Conservation (phyloP, 2,888 invertebrate species). For the Drosophila eohydei region DNA sequence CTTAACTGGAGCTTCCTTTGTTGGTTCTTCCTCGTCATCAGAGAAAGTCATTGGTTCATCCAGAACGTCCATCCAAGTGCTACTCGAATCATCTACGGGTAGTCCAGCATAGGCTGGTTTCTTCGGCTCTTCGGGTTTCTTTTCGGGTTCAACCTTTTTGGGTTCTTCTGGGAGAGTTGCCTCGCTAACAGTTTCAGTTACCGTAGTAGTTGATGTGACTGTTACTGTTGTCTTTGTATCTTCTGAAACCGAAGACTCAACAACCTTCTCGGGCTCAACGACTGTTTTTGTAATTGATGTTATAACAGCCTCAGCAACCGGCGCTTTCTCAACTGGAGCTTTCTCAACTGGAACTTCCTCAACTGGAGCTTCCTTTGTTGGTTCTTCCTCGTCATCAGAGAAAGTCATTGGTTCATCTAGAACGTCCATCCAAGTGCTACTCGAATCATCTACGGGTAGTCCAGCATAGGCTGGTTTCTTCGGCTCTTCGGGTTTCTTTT, state of each 20-base stretch:
- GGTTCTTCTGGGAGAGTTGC: not conserved
- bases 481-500: conserved; percentile 46
- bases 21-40: not conserved
- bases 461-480: conserved; percentile 69
- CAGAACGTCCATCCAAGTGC: not conserved
- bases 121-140: conserved; percentile 14
- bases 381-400: conserved; percentile 47
- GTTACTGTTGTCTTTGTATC: conserved; percentile 22
- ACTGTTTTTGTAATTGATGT: not conserved
- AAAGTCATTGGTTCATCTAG: conserved; percentile 82
- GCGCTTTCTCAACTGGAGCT: conserved; percentile 32
- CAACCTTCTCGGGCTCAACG: not conserved
- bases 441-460: conserved; percentile 76
- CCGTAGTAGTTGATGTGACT: conserved; percentile 27
- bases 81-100: not conserved
- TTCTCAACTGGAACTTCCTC: not conserved
- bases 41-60: conserved; percentile 3
- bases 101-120: conserved; percentile 9
- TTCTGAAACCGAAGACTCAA: conserved; percentile 12
- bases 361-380: not conserved
- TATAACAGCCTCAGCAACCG: not conserved
- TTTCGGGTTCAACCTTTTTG: not conserved
- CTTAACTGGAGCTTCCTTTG: not conserved
- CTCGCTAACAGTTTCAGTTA: conserved; percentile 42
- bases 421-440: conserved; percentile 80